Base-by-base conservation (phyloP, 2,797 vertebrate genomes). In the Brachymystax lenok region DNA sequence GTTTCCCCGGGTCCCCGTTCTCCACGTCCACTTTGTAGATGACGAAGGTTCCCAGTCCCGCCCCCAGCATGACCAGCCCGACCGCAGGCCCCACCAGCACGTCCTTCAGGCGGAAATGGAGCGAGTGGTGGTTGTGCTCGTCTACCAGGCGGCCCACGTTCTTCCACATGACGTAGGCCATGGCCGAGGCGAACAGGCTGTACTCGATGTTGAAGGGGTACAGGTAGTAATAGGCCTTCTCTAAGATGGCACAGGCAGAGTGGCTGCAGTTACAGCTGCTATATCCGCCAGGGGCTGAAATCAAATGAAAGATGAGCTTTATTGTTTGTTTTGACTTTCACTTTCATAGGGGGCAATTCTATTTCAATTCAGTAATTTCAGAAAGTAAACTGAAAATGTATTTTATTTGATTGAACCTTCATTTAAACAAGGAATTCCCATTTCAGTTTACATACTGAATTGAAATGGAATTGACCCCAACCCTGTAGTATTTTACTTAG, bases 201-300 rank as follows among this genome's bases (percentile, higher is more conserved):
- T 99, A 99, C 87, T 99, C 98, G 0, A 98, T 98, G 89, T 98
- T 99, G 88, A 99, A 98, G 13, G 97, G 98, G 76, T 99, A 98
- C 51, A 99, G 84, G 93, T 98, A 99, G 86, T 94, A 97, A 76
- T 95, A 98, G 17, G 95, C 96, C 0, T 94, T 88, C 85, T 98
- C 92, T 85, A 99, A 98, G 87, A 94, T 84, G 77, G 88, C 81
- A 74, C 97, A 99, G 51, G 90, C 30, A 0, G 91, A 84, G 4
- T 93, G 95, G 66, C 86, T 86, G 84, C 97, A 99, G 1, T 87
- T 73, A 67, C 97, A 98, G 27, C 78, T 83, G 0, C 78, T 81
- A 0, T 74, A 46, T 5, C 81, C 81, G 10, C 82, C 83, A 17
- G 79, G 85, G 70, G 85, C 93, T 93, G 85, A 69, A 92, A 86